Percentiles rank a stretch among this genome's conserved stretches.
Evolutionary conservation across 1,140 invertebrate species (phyloP).

Genomic region (Scaptomyza graminum): DNA sequence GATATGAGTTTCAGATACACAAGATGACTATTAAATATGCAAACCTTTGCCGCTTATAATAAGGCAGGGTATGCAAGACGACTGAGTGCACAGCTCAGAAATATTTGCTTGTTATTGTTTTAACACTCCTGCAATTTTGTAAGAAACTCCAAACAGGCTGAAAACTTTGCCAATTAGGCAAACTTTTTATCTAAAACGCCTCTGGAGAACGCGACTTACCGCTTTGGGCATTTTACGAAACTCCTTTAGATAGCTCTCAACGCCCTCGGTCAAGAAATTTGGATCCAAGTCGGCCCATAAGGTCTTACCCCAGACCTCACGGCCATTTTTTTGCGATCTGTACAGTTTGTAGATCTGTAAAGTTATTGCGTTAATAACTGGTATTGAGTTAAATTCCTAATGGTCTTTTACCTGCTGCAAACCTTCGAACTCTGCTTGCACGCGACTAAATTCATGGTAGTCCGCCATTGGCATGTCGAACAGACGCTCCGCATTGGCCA

Average conservation of each 20-base stretch:
- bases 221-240: conserved; percentile 87
- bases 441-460: conserved; percentile 89
- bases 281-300: conserved; percentile 94
- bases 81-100: conserved; percentile 48
- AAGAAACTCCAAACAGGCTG: conserved; percentile 59
- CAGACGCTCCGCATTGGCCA: conserved; percentile 91
- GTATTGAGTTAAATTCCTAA: too few species aligned
- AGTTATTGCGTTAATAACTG: background rate
- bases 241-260: conserved; percentile 92
- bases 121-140: conserved; percentile 64
- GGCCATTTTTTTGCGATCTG: conserved; percentile 89
- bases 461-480: conserved; percentile 93
- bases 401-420: conserved; percentile 85
- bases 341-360: conserved; percentile 90
- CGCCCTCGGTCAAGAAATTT: conserved; percentile 92
- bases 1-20: too few species aligned
- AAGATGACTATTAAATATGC: background rate
- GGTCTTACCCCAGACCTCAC: conserved; percentile 92
- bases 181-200: conserved; percentile 51
- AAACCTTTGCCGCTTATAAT: background rate
- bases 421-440: conserved; percentile 89
- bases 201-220: conserved; percentile 64
- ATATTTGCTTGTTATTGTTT: conserved; percentile 66
- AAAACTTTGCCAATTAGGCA: conserved; percentile 75
- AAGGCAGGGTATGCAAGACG: conserved; percentile 17